Percentiles rank a stretch among this genome's conserved stretches.
Conservation (phyloP, 2,113 vertebrate genomes). For the Artemisiospiza belli region DNA sequence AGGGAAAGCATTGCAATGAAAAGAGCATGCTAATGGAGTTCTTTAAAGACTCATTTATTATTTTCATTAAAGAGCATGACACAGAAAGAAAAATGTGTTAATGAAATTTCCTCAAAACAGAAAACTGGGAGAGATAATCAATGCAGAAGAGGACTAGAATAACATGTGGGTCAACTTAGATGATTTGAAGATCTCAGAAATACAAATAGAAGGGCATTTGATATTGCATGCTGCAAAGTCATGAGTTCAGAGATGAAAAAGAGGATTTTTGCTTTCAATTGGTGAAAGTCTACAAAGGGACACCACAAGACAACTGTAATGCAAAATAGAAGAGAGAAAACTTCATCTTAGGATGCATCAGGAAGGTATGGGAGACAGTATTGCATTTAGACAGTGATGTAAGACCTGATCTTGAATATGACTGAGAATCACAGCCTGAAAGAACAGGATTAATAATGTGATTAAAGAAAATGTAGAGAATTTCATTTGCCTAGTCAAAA, state of each 20-base stretch:
- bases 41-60: slow-evolving; percentile 29
- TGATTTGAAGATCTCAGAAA: not conserved
- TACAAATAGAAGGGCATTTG: not conserved
- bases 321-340: not conserved
- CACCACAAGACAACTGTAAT: not conserved
- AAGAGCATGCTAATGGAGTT: slow-evolving; percentile 18
- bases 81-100: not conserved
- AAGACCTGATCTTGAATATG: not conserved
- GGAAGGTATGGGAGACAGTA: not conserved
- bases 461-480: not conserved
- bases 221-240: not conserved
- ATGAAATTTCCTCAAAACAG: slow-evolving; percentile 34
- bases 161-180: not conserved
- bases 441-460: not conserved
- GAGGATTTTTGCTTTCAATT: not conserved
- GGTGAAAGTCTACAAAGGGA: not conserved
- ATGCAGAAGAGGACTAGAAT: not conserved
- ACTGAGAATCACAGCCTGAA: not conserved
- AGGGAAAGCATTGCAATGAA: not conserved
- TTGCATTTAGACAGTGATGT: not conserved
- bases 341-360: not conserved
- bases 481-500: not conserved
- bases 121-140: not conserved
- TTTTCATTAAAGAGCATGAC: slow-evolving; percentile 26
- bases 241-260: not conserved